These are phyloP conservation scores for Chironomus tepperi DNA, from an alignment of 1,140 invertebrate genomes.

Conservation along the genomic window DNA sequence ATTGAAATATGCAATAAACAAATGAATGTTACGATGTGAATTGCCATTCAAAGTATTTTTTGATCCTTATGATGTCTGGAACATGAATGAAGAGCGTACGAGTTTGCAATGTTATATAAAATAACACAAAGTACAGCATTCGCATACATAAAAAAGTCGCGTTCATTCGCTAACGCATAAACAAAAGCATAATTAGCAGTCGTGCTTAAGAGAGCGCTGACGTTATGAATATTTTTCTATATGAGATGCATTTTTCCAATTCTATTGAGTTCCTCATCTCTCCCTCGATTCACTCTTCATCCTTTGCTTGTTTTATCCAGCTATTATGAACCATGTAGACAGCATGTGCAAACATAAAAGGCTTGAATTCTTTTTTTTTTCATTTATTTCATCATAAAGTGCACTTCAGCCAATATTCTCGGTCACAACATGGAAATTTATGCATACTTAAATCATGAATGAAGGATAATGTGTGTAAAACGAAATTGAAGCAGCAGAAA, in stretches of 20 bases:
- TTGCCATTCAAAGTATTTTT: background rate
- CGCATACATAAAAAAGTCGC: background rate
- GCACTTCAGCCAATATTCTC: conserved; percentile 11
- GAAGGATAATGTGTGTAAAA: background rate
- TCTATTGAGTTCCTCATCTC: no score
- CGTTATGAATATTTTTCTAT: background rate
- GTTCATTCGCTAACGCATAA: conserved; percentile 1
- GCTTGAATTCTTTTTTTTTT: no score
- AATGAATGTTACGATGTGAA: background rate
- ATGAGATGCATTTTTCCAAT: no score
- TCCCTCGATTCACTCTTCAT: no score
- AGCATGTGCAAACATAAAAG: no score
- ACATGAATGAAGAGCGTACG: background rate
- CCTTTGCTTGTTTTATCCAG: no score
- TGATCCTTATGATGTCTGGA: background rate
- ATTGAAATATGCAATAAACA: no score
- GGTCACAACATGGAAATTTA: conserved; percentile 13
- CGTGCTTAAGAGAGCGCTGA: conserved; percentile 5
- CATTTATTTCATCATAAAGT: background rate
- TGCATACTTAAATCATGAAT: conserved; percentile 9
- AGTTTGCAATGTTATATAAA: background rate
- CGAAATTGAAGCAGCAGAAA: background rate
- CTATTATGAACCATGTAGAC: no score
- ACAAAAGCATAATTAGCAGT: conserved; percentile 8
- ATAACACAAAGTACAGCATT: background rate